Percentiles rank a stretch among this genome's conserved stretches.
These are phyloP conservation scores for Lagorchestes hirsutus DNA, from an alignment of 2,797 vertebrate species.

Conservation along the genomic window DNA sequence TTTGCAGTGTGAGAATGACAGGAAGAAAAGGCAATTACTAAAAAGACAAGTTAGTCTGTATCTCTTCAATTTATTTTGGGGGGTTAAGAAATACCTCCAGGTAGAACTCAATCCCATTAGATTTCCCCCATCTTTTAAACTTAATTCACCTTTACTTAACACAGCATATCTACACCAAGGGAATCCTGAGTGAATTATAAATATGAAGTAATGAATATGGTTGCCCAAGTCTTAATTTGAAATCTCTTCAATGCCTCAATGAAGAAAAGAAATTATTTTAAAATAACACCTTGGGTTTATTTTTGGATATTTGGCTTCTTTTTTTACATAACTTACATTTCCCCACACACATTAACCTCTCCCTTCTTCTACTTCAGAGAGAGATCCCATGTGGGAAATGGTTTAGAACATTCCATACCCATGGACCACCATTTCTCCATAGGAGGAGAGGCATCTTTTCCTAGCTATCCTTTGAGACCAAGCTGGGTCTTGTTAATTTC, in stretches of 20 bases:
- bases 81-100: neutral
- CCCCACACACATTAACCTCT: neutral
- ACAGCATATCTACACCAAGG: neutral
- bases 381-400: neutral
- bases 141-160: neutral
- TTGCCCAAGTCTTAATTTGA: neutral
- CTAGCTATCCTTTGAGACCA: neutral
- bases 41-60: neutral
- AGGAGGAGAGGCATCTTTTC: neutral
- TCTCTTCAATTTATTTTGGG: neutral
- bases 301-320: neutral
- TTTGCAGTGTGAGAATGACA: neutral
- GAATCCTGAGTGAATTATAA: neutral
- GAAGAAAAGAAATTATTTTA: neutral
- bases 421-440: neutral
- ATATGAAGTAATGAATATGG: neutral
- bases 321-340: neutral
- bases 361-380: neutral
- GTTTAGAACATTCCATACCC: neutral
- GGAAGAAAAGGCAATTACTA: conserved; percentile 16
- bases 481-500: neutral
- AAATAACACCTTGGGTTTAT: neutral
- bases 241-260: neutral
- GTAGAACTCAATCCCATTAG: neutral
- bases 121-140: conserved; percentile 31